Conservation (phyloP, 2,797 vertebrate genomes). For the Gephyroberyx darwinii region DNA sequence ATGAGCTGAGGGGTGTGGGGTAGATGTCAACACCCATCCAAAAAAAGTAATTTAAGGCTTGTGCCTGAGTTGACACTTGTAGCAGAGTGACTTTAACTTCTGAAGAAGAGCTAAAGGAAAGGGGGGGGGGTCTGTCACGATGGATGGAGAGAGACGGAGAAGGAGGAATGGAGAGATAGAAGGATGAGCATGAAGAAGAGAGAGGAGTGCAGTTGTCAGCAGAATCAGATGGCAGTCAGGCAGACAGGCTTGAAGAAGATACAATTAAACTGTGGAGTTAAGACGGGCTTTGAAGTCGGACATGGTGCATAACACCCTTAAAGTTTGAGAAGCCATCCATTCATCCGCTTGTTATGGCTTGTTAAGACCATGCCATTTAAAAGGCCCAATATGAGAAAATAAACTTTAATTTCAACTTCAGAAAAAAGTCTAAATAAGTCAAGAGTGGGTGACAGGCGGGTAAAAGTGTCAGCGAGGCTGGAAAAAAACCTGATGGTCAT, state of each 20-base stretch:
- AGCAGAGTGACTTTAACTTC: constrained; percentile 59
- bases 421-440: constrained; percentile 62
- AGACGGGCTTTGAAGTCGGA: constrained; percentile 89
- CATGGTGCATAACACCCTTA: constrained; percentile 82
- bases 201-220: constrained; percentile 86
- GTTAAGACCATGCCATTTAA: constrained; percentile 81
- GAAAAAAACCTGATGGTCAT: constrained; percentile 38
- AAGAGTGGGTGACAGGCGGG: constrained; percentile 44
- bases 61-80: constrained; percentile 76
- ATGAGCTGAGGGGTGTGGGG: constrained; percentile 56
- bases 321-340: constrained; percentile 80
- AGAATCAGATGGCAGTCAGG: constrained; percentile 85
- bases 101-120: constrained; percentile 50
- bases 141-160: constrained; percentile 57
- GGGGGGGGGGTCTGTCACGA: constrained; percentile 53
- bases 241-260: constrained; percentile 87
- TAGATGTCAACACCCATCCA: constrained; percentile 65
- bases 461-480: constrained; percentile 39
- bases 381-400: constrained; percentile 78
- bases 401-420: constrained; percentile 79
- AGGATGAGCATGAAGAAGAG: constrained; percentile 68
- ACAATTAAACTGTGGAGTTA: constrained; percentile 89
- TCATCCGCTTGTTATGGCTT: constrained; percentile 77
- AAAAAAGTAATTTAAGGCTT: constrained; percentile 70
- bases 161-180: constrained; percentile 64